Base-by-base conservation (phyloP, 2,888 invertebrate species). In the Trachelus iudaicus region DNA sequence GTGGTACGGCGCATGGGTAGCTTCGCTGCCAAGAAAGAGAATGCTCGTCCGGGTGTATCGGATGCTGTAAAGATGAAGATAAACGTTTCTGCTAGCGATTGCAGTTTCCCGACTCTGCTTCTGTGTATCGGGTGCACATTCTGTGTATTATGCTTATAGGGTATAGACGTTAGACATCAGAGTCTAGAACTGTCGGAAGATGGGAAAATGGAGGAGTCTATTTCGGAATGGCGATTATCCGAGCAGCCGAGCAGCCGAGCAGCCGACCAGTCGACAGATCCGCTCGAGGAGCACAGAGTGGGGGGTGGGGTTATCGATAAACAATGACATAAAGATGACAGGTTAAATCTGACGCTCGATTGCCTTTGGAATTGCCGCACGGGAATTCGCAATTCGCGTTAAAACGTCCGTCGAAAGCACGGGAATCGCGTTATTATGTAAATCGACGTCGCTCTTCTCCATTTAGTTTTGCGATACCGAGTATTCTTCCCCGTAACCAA, bases 371-470 rank as follows among this genome's bases (percentile, higher is more conserved):
- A 76, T 76, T 80, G 82, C 77, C 77, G 82, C 76, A 75, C 78
- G 75, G 69, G 83, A 83, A 83, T 84, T 82, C 80, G 78, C 79
- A 78, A 82, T 86, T 81, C 80, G 83, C 81, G 81, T 37, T 81
- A 79, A 81, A 81, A 69, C 79, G 79, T 79, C 78, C 81, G 78
- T 80, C 79, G 82, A 84, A 85, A 85, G 82, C 85, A 82, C 81
- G 81, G 78, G 79, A 87, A 88, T 87, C 82, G 81, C 73, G 69
- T 79, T 83, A 86, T 88, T 88, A 88, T 87, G 87, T 85, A 87
- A 88, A 87, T 87, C 80, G 81, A 81, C 81, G 75, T 77, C 33
- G 73, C 23, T 81, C 73, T 79, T 78, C 69, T 31, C 79, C 76
- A 80, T 82, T 81, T 81, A 81, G 73, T 78, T 79, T 74, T 76